Evolutionary conservation across 1,140 invertebrate genomes (phyloP), one percentile per base, ranked within the genome.

Genomic region (Holotrichia oblita): DNA sequence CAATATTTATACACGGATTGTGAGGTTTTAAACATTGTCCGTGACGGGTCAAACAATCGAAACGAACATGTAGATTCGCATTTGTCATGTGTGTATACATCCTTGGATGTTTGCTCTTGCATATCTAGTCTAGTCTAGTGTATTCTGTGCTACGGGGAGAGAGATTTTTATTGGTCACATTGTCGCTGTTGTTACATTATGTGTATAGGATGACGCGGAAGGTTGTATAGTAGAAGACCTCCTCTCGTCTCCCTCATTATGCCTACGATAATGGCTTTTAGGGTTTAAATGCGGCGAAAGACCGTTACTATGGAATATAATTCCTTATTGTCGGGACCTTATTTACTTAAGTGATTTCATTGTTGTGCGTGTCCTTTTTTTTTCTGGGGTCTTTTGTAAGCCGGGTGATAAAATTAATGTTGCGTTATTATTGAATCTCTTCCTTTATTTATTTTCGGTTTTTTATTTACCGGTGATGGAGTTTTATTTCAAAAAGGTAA

Each of bases 1-100:
- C 82, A 83, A 83, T 83, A 83, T 83, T 83, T 83, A 81, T 79
- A 83, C 79, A 83, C 73, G 81, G 81, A 81, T 82, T 77, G 78
- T 81, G 78, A 81, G 79, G 81, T 80, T 82, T 82, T 80, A 78
- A 82, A 81, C 79, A 81, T 64, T 79, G 78, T 79, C 78, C 22
- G 44, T 55, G 61, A 69, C 61, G 73, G 78, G 55, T 79, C 78
- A 79, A 76, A 73, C 44, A 48, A 73, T 44, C 69, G 61, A 69
- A 22, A n/a, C 4, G 24, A 73, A 69, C 61, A 69, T 69, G 59
- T 59, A 55, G 73, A 75, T 72, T 41, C 48, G 73, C 77, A 79
- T 79, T 79, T 79, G 55, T 79, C 78, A 79, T 79, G 40, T 55
- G 34, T 75, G 73, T 79, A 44, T 34, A 34, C 27, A 34, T 55